Evolutionary conservation across 2,113 vertebrate species (phyloP).

Genomic region (Caranx melampygus): DNA sequence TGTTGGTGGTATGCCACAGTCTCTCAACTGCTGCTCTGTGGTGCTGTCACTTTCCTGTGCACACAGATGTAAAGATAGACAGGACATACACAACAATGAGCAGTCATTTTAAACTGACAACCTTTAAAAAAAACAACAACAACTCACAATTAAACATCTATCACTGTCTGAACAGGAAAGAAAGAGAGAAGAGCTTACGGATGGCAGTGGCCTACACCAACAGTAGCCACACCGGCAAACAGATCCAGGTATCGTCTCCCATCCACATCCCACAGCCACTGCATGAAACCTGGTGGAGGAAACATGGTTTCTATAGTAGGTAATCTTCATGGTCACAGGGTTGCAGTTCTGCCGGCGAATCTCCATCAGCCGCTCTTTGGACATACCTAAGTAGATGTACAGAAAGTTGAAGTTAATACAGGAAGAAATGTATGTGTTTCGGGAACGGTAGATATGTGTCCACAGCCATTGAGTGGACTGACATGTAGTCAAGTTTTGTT

Average conservation of each 20-base stretch:
- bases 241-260: slow-evolving; percentile 93
- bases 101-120: background rate
- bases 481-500: too few species aligned
- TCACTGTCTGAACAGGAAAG: background rate
- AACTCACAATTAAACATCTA: background rate
- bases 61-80: background rate
- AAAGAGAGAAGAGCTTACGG: slow-evolving; percentile 85
- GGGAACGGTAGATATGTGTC: background rate
- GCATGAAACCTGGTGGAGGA: slow-evolving; percentile 92
- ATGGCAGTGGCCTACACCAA: slow-evolving; percentile 95
- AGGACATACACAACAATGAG: background rate
- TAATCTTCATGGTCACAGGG: slow-evolving; percentile 79
- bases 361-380: slow-evolving; percentile 82
- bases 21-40: slow-evolving; percentile 87
- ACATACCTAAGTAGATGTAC: slow-evolving; percentile 72
- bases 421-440: background rate
- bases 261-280: slow-evolving; percentile 94
- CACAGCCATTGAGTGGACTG: too few species aligned
- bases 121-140: background rate
- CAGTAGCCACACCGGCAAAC: slow-evolving; percentile 93
- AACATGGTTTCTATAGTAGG: slow-evolving; percentile 88
- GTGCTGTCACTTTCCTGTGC: slow-evolving; percentile 88
- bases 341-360: slow-evolving; percentile 84
- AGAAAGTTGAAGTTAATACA: background rate
- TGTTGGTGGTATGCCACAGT: slow-evolving; percentile 90